A percentile compares a stretch with the other conserved stretches of the same genome.
phyloP scores from a whole-genome alignment of 1,140 invertebrate species.

The Pseudomyrmex concolor region DNA sequence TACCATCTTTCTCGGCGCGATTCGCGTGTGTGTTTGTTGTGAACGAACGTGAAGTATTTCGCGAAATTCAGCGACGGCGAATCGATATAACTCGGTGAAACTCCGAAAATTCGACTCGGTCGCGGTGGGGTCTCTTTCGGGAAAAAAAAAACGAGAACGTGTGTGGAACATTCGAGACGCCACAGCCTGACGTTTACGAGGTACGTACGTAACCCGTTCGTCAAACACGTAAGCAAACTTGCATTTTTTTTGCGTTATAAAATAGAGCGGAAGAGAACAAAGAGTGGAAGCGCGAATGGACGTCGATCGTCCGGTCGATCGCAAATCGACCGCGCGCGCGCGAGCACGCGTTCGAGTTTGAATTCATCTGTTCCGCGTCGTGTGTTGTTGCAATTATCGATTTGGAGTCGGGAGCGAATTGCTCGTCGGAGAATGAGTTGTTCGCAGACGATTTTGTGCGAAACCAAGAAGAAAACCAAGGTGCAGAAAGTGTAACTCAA shows the following conservation, averaged over 20 bases:
- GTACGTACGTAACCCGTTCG: slow-evolving; percentile 37
- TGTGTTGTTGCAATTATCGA: no score
- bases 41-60: no score
- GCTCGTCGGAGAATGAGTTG: no score
- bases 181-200: slow-evolving; percentile 67
- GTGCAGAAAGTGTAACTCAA: no score
- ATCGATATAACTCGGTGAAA: slow-evolving; percentile 39
- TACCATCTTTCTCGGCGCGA: background rate
- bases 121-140: background rate
- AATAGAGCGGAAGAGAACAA: background rate
- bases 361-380: slow-evolving; percentile 4
- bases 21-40: background rate
- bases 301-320: background rate
- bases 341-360: slow-evolving; percentile 8
- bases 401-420: no score
- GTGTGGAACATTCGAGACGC: slow-evolving; percentile 52
- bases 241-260: background rate
- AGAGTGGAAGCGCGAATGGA: background rate
- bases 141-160: background rate
- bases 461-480: no score
- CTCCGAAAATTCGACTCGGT: no score
- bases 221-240: background rate
- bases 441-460: no score
- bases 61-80: background rate
- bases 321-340: background rate